phyloP scores from a whole-genome alignment of 1,140 invertebrate genomes.

The Cyclargus thomasi region DNA sequence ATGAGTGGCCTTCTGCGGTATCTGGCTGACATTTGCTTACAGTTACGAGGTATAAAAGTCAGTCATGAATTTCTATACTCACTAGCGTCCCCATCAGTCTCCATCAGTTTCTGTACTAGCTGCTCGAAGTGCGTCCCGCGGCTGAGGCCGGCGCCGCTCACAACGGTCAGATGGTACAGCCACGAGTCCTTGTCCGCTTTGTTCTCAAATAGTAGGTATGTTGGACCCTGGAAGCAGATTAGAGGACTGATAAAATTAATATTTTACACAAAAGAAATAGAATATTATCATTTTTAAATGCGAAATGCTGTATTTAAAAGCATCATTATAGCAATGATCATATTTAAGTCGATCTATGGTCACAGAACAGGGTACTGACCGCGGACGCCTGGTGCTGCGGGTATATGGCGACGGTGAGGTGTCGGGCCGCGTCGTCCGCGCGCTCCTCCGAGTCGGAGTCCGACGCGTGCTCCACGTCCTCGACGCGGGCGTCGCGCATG shows the following conservation, averaged over 20 bases:
- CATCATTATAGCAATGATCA: too few relatives aligned
- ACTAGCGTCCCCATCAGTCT: conserved; percentile 95
- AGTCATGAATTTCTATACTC: conserved; percentile 44
- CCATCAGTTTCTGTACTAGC: conserved; percentile 95
- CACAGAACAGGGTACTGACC: conserved; percentile 30
- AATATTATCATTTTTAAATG: too few relatives aligned
- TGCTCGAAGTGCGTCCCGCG: conserved; percentile 97
- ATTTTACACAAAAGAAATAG: too few relatives aligned
- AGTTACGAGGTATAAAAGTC: too few relatives aligned
- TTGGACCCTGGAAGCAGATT: conserved; percentile 81
- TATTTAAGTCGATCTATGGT: neutral
- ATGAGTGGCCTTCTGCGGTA: too few relatives aligned
- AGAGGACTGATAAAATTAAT: too few relatives aligned
- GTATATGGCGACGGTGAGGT: conserved; percentile 93
- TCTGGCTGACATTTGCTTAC: too few relatives aligned
- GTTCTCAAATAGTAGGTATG: conserved; percentile 91
- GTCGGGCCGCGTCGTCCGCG: conserved; percentile 79
- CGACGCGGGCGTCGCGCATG: conserved; percentile 93
- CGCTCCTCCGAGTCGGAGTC: conserved; percentile 94
- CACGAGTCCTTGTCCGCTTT: conserved; percentile 95
- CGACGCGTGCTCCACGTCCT: conserved; percentile 94
- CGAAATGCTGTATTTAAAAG: too few relatives aligned
- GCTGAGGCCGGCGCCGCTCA: conserved; percentile 91
- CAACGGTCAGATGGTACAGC: conserved; percentile 95
- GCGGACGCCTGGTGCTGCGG: conserved; percentile 83